phyloP scores from a whole-genome alignment of 2,113 vertebrate genomes.

The Acanthochromis polyacanthus region DNA sequence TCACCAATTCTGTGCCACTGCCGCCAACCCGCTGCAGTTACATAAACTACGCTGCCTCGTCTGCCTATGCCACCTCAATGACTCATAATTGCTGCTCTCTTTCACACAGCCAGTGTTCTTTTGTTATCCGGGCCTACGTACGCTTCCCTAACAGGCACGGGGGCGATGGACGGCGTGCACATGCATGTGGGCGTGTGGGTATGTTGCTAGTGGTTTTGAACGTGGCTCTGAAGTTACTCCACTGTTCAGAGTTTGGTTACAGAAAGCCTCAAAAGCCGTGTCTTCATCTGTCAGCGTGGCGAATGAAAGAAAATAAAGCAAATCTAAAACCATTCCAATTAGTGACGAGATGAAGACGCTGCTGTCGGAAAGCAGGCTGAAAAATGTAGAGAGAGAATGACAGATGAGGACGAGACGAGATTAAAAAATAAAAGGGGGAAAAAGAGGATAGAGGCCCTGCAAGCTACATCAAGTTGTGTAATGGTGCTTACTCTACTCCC shows the following conservation, averaged over 20 bases:
- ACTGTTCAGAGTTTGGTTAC: constrained; percentile 21
- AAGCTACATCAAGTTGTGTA: not conserved
- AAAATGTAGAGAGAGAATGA: constrained; percentile 58
- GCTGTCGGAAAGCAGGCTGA: constrained; percentile 29
- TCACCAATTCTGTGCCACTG: constrained; percentile 53
- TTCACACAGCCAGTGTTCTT: constrained; percentile 61
- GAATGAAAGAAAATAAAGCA: not conserved
- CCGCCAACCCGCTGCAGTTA: constrained; percentile 68
- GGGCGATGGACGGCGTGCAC: constrained; percentile 57
- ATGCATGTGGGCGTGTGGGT: constrained; percentile 41
- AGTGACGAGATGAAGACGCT: constrained; percentile 42
- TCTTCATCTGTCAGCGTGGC: constrained; percentile 10
- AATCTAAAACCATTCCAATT: constrained; percentile 37
- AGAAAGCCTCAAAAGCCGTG: constrained; percentile 17
- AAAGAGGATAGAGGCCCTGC: constrained; percentile 1
- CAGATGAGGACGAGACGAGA: constrained; percentile 50
- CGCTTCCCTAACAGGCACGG: constrained; percentile 52
- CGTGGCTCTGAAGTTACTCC: constrained; percentile 22
- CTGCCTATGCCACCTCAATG: constrained; percentile 75
- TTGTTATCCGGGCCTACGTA: constrained; percentile 74
- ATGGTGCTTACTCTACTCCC: constrained; percentile 89
- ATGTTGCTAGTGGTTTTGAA: constrained; percentile 29
- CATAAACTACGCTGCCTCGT: constrained; percentile 75
- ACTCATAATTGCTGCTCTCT: constrained; percentile 83
- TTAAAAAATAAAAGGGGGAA: constrained; percentile 30